Percentiles rank a stretch among this genome's conserved stretches.
Conservation (phyloP, 2,113 vertebrate genomes). For the Mustela lutreola region DNA sequence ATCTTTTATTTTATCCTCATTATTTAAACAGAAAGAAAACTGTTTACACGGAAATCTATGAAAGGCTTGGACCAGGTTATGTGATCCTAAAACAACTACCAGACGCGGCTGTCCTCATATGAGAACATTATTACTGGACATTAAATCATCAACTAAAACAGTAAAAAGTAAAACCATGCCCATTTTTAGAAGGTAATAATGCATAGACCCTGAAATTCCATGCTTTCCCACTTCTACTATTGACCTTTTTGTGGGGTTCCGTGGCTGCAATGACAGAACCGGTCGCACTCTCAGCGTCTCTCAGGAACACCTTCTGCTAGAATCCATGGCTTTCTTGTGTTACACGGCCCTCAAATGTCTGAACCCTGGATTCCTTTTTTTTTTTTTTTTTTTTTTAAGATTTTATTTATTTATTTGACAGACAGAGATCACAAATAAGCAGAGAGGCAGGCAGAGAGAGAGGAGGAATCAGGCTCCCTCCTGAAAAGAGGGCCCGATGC, state of each 20-base stretch:
- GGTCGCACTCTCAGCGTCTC: background rate
- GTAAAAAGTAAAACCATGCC: background rate
- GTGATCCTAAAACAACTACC: background rate
- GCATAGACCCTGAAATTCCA: background rate
- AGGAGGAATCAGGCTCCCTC: too few species aligned
- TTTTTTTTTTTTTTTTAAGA: too few species aligned
- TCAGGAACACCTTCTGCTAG: background rate
- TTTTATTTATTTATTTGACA: too few species aligned
- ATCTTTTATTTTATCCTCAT: background rate
- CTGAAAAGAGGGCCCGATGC: too few species aligned
- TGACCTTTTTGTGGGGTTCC: background rate
- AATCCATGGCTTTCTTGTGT: background rate
- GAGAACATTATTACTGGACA: background rate
- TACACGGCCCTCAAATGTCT: background rate
- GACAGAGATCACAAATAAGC: too few species aligned
- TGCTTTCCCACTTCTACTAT: background rate
- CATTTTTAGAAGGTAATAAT: background rate
- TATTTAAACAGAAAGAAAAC: conserved; percentile 3
- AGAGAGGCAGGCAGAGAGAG: too few species aligned
- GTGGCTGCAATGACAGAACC: background rate
- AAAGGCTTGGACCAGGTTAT: background rate
- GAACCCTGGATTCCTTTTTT: background rate
- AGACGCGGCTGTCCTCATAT: background rate
- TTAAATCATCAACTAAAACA: background rate
- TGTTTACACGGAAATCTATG: background rate